phyloP scores from a whole-genome alignment of 2,113 vertebrate genomes.

The Bos indicus region DNA sequence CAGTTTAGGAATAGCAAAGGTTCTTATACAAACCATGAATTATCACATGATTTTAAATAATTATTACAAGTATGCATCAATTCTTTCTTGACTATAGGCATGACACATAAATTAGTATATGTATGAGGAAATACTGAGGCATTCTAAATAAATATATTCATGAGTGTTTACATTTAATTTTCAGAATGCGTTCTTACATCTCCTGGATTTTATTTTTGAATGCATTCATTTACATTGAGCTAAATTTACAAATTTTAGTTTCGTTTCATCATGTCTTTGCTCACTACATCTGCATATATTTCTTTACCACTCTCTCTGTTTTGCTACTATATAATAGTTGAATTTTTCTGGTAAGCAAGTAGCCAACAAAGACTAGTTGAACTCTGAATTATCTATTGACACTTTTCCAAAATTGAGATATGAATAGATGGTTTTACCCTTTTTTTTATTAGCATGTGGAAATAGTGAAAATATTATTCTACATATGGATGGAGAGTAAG shows the following conservation, averaged over 20 bases:
- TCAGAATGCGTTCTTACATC: not conserved
- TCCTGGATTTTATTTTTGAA: not conserved
- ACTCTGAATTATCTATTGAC: not conserved
- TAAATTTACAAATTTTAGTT: not conserved
- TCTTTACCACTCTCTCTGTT: not conserved
- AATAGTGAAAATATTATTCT: not conserved
- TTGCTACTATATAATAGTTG: not conserved
- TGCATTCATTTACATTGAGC: not conserved
- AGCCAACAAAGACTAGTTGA: not conserved
- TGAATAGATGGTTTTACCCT: not conserved
- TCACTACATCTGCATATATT: not conserved
- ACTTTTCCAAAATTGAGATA: not conserved
- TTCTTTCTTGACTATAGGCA: not conserved
- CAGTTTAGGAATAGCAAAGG: not conserved
- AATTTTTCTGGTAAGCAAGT: constrained; percentile 34
- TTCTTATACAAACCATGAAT: not conserved
- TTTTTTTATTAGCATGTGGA: not conserved
- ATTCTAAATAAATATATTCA: not conserved
- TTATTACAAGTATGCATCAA: not conserved
- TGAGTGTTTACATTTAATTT: not conserved
- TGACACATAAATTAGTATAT: not conserved
- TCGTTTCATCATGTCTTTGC: not conserved
- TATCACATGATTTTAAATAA: not conserved
- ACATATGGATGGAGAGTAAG: not conserved
- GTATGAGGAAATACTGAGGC: not conserved